These are phyloP conservation scores for Melanotus villosus DNA, from an alignment of 2,888 invertebrate genomes.

Conservation along the genomic window DNA sequence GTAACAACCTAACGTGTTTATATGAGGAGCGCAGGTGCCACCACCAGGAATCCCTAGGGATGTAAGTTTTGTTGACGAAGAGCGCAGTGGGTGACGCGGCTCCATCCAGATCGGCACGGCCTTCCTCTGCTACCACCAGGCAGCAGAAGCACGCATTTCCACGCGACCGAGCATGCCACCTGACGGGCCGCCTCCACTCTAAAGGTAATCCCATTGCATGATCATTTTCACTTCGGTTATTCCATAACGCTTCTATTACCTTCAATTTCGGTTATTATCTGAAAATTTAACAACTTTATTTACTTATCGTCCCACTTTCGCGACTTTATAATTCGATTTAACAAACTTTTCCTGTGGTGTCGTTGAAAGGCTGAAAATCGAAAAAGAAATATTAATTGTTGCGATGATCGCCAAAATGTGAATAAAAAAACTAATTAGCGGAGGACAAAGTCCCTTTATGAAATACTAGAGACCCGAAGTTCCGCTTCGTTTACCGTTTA, in stretches of 20 bases:
- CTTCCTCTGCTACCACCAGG: conserved; percentile 31
- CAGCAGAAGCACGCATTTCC: conserved; percentile 54
- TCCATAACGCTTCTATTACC: conserved; percentile 32
- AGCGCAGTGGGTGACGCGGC: conserved; percentile 50
- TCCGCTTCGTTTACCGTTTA: too few species aligned
- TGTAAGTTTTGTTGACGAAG: conserved; percentile 30
- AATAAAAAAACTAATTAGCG: too few species aligned
- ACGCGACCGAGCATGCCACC: conserved; percentile 62
- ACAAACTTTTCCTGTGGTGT: too few species aligned
- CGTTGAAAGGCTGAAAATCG: too few species aligned
- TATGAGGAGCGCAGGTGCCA: conserved; percentile 42
- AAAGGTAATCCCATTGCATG: conserved; percentile 55
- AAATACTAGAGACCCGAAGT: too few species aligned
- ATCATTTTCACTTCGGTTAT: conserved; percentile 47
- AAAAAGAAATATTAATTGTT: too few species aligned
- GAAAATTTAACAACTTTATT: conserved; percentile 31
- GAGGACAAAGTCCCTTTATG: too few species aligned
- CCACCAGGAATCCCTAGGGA: conserved; percentile 34
- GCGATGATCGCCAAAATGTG: too few species aligned
- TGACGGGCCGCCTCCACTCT: conserved; percentile 60
- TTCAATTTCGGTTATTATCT: conserved; percentile 23
- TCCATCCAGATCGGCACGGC: conserved; percentile 45
- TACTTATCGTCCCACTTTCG: not conserved
- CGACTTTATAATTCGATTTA: not conserved
- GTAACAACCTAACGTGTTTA: not conserved